phyloP scores from a whole-genome alignment of 1,140 invertebrate genomes.

The Lordiphosa stackelbergi region DNA sequence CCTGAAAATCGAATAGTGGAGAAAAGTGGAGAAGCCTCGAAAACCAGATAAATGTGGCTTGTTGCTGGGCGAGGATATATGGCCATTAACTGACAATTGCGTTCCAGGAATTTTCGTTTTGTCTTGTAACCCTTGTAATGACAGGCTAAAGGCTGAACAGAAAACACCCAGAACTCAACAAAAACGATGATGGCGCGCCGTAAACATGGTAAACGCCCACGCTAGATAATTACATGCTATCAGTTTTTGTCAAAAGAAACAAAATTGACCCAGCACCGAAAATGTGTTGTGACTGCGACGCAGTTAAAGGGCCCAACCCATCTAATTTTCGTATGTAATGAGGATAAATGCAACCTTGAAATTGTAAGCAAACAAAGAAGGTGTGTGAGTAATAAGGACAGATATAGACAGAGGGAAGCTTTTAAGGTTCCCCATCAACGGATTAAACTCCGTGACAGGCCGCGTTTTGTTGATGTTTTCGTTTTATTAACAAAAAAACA shows the following conservation, averaged over 20 bases:
- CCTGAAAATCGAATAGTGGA: conserved; percentile 16
- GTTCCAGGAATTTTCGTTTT: conserved; percentile 21
- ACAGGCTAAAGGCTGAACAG: conserved; percentile 20
- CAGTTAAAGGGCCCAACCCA: conserved; percentile 40
- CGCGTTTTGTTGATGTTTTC: conserved; percentile 15
- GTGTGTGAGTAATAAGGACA: neutral
- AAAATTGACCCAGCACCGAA: conserved; percentile 31
- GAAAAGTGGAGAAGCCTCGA: no score
- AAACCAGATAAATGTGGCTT: no score
- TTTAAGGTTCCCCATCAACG: conserved; percentile 31
- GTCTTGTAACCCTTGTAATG: conserved; percentile 18
- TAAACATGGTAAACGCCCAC: conserved; percentile 57
- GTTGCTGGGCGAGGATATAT: neutral
- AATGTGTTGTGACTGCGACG: conserved; percentile 40
- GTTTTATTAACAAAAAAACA: conserved; percentile 23
- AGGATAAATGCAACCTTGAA: conserved; percentile 52
- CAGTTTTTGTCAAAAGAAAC: conserved; percentile 14
- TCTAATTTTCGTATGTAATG: conserved; percentile 40
- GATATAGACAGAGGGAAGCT: conserved; percentile 7
- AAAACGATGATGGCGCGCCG: conserved; percentile 25
- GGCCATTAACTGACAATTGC: conserved; percentile 7
- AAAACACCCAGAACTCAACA: conserved; percentile 20
- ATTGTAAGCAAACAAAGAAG: conserved; percentile 4
- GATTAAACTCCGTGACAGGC: conserved; percentile 56
- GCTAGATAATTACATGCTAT: conserved; percentile 63